Conservation (phyloP, 2,113 vertebrate species). For the Turnix velox region DNA sequence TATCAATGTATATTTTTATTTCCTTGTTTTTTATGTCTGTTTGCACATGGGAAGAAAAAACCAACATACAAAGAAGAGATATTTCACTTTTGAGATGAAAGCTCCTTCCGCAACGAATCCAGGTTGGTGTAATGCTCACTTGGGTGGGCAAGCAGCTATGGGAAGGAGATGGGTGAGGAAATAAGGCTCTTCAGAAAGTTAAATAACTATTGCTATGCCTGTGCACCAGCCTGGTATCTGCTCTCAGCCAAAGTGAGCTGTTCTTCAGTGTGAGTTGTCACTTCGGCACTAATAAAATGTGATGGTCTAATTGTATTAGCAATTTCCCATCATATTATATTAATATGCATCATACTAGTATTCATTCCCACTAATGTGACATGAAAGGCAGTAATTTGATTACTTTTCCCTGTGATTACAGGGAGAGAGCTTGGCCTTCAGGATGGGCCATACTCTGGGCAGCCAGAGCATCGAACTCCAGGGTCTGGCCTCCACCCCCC, state of each 20-base stretch:
- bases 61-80: not conserved
- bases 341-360: conserved; percentile 78
- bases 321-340: conserved; percentile 78
- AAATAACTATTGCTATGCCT: not conserved
- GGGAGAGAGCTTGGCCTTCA: conserved; percentile 22
- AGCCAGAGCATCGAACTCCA: fast-evolving
- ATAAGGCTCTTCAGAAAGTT: not conserved
- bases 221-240: fast-evolving
- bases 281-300: conserved; percentile 74
- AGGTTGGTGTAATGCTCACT: not conserved
- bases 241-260: not conserved
- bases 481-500: not conserved
- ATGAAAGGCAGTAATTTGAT: conserved; percentile 80
- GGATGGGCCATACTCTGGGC: not conserved
- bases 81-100: not conserved
- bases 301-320: conserved; percentile 82
- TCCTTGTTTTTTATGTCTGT: not conserved
- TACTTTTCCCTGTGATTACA: conserved; percentile 65
- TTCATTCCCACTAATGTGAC: conserved; percentile 77
- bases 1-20: not conserved
- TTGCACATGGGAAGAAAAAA: not conserved
- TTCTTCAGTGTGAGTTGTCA: conserved; percentile 61
- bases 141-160: not conserved
- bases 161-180: fast-evolving
- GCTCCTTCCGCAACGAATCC: not conserved